phyloP scores from a whole-genome alignment of 2,888 invertebrate species.

The Cotesia congregata region DNA sequence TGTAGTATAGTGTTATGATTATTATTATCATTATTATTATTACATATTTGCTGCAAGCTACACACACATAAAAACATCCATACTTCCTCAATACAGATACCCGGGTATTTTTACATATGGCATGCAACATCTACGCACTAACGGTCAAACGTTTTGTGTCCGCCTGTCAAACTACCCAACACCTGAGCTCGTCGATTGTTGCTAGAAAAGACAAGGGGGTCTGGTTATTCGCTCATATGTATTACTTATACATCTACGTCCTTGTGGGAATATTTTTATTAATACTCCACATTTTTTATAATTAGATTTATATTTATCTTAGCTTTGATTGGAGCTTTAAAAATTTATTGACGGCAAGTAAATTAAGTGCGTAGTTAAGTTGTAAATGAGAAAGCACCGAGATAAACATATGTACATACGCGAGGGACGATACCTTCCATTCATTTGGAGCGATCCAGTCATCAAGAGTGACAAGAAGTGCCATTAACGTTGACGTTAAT shows the following conservation, averaged over 20 bases:
- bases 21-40: neutral
- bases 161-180: constrained; percentile 51
- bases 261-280: neutral
- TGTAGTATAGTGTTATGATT: constrained; percentile 6
- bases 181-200: constrained; percentile 45
- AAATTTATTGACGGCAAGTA: neutral
- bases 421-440: constrained; percentile 26
- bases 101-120: neutral
- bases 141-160: constrained; percentile 38
- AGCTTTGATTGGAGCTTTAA: too few species aligned
- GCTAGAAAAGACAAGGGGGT: constrained; percentile 13
- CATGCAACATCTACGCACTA: constrained; percentile 14
- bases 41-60: neutral
- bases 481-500: constrained; percentile 38
- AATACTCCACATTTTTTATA: neutral
- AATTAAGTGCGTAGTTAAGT: neutral
- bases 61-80: neutral
- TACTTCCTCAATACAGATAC: neutral
- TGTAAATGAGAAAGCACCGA: neutral
- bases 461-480: constrained; percentile 32
- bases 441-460: constrained; percentile 36
- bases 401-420: constrained; percentile 5
- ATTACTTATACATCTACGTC: too few species aligned
- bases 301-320: neutral
- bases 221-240: constrained; percentile 33